phyloP scores from a whole-genome alignment of 2,797 vertebrate species.

The Oreochromis mossambicus region DNA sequence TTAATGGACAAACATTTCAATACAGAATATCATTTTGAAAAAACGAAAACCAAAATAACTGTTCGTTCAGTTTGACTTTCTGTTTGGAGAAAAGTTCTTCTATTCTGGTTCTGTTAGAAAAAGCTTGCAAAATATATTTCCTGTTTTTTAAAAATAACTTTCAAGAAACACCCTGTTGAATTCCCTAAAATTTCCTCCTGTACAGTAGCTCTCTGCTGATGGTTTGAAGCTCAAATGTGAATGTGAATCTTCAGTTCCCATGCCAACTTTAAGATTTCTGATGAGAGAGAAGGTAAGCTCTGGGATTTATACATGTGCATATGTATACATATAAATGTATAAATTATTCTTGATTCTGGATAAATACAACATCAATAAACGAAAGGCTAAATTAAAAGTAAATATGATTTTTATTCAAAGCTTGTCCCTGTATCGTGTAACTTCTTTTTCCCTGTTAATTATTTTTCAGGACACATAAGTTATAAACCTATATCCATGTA shows the following conservation, averaged over 20 bases:
- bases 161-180: background rate
- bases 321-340: background rate
- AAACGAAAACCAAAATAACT: background rate
- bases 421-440: background rate
- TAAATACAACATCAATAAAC: background rate
- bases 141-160: background rate
- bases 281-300: background rate
- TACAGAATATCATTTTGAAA: background rate
- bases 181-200: background rate
- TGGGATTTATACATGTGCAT: background rate
- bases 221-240: background rate
- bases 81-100: background rate
- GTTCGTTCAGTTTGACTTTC: background rate
- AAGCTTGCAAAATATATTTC: background rate
- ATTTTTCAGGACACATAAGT: background rate
- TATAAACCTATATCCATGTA: background rate
- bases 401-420: background rate
- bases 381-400: background rate
- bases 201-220: background rate
- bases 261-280: background rate
- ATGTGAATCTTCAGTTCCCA: background rate
- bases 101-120: background rate
- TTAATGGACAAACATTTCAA: conserved; percentile 19
- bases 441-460: background rate
- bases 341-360: background rate